phyloP scores from a whole-genome alignment of 2,888 invertebrate genomes.

The Lobophora halterata region DNA sequence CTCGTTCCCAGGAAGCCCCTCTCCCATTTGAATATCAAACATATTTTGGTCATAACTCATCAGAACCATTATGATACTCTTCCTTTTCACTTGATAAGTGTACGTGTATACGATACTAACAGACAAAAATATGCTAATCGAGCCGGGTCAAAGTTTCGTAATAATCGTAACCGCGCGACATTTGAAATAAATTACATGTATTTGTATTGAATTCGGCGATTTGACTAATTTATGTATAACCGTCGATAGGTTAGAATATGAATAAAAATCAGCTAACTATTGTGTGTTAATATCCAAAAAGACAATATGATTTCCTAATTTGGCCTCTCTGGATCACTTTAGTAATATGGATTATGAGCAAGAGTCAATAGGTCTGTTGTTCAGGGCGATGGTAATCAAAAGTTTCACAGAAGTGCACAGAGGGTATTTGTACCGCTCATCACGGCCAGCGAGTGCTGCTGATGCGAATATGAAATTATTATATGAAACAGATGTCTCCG shows the following conservation, averaged over 20 bases:
- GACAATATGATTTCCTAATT: constrained; percentile 36
- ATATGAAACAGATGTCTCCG: constrained; percentile 66
- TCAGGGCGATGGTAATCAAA: constrained; percentile 56
- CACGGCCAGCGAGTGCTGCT: constrained; percentile 55
- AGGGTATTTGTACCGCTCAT: constrained; percentile 59
- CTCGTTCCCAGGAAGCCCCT: constrained; percentile 71
- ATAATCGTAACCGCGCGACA: constrained; percentile 40
- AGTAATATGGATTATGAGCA: constrained; percentile 56
- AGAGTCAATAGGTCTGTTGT: constrained; percentile 45
- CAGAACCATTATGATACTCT: constrained; percentile 76
- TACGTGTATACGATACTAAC: constrained; percentile 64
- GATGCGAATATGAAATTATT: constrained; percentile 70
- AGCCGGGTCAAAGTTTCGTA: constrained; percentile 47
- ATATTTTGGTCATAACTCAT: constrained; percentile 74
- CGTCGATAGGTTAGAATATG: constrained; percentile 33
- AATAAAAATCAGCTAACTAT: constrained; percentile 42
- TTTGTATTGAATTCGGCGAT: constrained; percentile 30
- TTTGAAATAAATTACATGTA: constrained; percentile 38
- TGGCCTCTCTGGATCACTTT: constrained; percentile 29
- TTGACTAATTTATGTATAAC: constrained; percentile 29
- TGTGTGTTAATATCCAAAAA: constrained; percentile 47
- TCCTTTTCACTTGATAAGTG: constrained; percentile 57
- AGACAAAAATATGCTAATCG: constrained; percentile 58
- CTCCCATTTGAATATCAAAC: constrained; percentile 77
- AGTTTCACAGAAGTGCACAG: constrained; percentile 73